phyloP scores from a whole-genome alignment of 2,113 vertebrate species.

The Pipra filicauda region DNA sequence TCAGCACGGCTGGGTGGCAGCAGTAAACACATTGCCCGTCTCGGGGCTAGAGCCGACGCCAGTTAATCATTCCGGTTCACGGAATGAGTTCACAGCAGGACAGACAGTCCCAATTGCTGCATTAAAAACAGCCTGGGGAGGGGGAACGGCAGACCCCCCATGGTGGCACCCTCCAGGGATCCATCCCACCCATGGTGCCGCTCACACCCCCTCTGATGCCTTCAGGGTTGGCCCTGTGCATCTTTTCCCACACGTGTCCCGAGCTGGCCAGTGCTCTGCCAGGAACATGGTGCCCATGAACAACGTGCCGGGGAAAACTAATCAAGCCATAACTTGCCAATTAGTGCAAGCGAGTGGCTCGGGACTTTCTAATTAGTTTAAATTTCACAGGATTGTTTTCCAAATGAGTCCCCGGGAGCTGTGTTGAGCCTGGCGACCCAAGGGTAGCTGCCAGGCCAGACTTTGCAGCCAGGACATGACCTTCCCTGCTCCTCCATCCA shows the following conservation, averaged over 20 bases:
- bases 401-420: not conserved
- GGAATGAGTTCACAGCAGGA: not conserved
- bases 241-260: accelerated
- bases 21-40: not conserved
- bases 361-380: not conserved
- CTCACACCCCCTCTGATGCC: not conserved
- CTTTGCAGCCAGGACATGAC: not conserved
- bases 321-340: not conserved
- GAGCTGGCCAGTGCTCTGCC: not conserved
- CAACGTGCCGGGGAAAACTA: not conserved
- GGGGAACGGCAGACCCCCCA: accelerated
- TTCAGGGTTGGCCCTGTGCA: accelerated
- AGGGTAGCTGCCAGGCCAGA: accelerated
- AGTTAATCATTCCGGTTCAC: not conserved
- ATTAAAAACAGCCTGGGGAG: not conserved
- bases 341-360: not conserved
- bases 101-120: not conserved
- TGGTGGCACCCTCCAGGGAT: not conserved
- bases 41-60: not conserved
- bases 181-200: accelerated
- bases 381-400: not conserved
- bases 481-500: not conserved
- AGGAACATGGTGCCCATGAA: not conserved
- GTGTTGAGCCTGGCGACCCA: not conserved
- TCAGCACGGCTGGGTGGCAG: not conserved